Percentiles rank a stretch among this genome's conserved stretches.
These are phyloP conservation scores for Tachycineta bicolor DNA, from an alignment of 2,113 vertebrate species.

Conservation along the genomic window DNA sequence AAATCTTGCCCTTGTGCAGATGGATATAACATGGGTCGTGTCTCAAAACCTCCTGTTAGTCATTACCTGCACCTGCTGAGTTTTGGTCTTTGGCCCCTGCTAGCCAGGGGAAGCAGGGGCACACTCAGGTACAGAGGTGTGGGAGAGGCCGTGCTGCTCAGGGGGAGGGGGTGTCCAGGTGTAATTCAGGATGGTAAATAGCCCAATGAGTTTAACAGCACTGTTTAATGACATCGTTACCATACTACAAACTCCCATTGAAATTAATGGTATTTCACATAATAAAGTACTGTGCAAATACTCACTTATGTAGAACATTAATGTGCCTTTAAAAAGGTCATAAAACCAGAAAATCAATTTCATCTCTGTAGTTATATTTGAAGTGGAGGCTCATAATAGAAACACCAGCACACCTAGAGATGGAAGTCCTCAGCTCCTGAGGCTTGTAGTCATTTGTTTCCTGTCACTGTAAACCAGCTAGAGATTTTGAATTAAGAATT, in stretches of 20 bases:
- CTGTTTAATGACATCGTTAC: conserved; percentile 50
- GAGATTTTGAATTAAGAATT: conserved; percentile 4
- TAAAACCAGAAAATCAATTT: conserved; percentile 38
- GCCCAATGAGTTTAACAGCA: conserved; percentile 41
- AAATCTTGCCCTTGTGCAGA: neutral
- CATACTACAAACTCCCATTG: conserved; percentile 46
- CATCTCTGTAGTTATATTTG: conserved; percentile 8
- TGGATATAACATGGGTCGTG: neutral
- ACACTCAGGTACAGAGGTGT: neutral
- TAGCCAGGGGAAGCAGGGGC: neutral
- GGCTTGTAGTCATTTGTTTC: neutral
- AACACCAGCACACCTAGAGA: neutral
- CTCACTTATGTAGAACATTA: conserved; percentile 37
- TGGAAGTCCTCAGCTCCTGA: neutral
- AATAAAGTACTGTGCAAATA: conserved; percentile 57
- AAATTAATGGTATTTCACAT: conserved; percentile 65
- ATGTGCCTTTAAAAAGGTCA: conserved; percentile 36
- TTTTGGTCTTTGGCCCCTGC: neutral
- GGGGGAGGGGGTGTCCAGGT: neutral
- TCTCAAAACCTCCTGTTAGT: neutral
- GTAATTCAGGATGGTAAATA: conserved; percentile 35
- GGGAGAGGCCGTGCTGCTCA: neutral
- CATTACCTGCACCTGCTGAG: conserved; percentile 6
- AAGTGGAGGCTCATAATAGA: neutral
- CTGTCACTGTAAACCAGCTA: neutral